A percentile compares a stretch with the other conserved stretches of the same genome.
Evolutionary conservation across 2,888 invertebrate genomes (phyloP).

Genomic region (Chymomyza caudatula): DNA sequence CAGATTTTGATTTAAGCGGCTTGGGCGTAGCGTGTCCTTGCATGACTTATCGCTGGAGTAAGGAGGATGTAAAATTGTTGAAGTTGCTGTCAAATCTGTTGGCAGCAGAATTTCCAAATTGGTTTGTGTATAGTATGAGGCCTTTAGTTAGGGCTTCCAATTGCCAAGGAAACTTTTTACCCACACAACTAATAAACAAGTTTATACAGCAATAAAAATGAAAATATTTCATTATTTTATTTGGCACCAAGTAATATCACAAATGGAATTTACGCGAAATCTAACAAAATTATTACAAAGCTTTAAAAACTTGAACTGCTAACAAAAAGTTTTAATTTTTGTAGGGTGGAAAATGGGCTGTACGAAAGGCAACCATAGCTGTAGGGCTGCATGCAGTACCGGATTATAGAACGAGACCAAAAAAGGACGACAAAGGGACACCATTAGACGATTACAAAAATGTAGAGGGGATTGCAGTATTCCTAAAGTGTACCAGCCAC

Average conservation of each 20-base stretch:
- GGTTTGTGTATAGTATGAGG: too few relatives aligned
- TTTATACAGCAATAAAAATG: neutral
- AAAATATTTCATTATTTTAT: slow-evolving; percentile 44
- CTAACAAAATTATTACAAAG: slow-evolving; percentile 65
- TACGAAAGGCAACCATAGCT: slow-evolving; percentile 10
- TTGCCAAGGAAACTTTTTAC: slow-evolving; percentile 32
- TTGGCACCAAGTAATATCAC: slow-evolving; percentile 28
- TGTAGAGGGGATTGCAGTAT: too few relatives aligned
- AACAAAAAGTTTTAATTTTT: slow-evolving; percentile 53
- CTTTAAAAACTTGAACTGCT: slow-evolving; percentile 69
- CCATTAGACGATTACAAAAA: too few relatives aligned
- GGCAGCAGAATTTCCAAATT: too few relatives aligned
- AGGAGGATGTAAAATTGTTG: too few relatives aligned
- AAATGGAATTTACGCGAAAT: slow-evolving; percentile 58
- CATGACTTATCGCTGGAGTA: too few relatives aligned
- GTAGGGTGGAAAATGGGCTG: neutral
- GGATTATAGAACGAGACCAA: too few relatives aligned
- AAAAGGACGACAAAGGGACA: too few relatives aligned
- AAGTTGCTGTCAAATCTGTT: too few relatives aligned
- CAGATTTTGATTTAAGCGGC: neutral
- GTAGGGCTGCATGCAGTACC: neutral
- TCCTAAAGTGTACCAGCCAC: too few relatives aligned
- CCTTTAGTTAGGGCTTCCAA: slow-evolving; percentile 1
- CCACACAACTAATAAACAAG: too few relatives aligned
- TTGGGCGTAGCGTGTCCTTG: too few relatives aligned